These are phyloP conservation scores for Tiliqua scincoides DNA, from an alignment of 2,113 vertebrate genomes.

Conservation along the genomic window DNA sequence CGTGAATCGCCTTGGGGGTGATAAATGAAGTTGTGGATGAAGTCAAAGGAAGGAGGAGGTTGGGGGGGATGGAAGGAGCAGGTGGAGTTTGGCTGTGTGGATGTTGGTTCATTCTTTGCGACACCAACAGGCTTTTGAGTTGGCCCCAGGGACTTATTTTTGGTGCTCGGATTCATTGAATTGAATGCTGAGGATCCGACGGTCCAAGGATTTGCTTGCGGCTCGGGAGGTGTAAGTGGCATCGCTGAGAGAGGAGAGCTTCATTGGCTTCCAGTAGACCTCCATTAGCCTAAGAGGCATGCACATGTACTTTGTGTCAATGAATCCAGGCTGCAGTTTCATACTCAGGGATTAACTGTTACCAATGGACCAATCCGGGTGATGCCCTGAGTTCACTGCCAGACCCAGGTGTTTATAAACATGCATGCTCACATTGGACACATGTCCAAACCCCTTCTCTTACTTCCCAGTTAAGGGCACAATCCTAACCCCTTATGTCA, in stretches of 20 bases:
- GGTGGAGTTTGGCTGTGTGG: not conserved
- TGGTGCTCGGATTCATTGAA: no score
- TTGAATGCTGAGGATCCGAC: not conserved
- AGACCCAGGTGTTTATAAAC: no score
- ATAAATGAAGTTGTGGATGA: slow-evolving; percentile 65
- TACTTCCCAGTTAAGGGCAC: no score
- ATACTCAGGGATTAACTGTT: not conserved
- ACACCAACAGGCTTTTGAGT: not conserved
- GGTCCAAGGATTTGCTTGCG: not conserved
- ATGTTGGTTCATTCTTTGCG: not conserved
- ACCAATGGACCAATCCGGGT: no score
- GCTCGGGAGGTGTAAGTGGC: not conserved
- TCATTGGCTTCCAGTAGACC: not conserved
- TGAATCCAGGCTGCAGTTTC: not conserved
- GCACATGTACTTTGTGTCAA: no score
- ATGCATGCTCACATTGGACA: no score
- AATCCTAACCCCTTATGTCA: no score
- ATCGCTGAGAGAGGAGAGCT: not conserved
- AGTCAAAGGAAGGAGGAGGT: not conserved
- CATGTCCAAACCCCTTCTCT: no score
- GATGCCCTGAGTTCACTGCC: no score
- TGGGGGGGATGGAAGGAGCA: slow-evolving; percentile 2
- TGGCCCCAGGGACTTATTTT: not conserved
- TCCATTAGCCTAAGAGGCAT: not conserved
- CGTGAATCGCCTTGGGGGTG: slow-evolving; percentile 57